Evolutionary conservation across 1,140 invertebrate species (phyloP), one percentile per base, ranked within the genome.

Genomic region (Radopholus similis): DNA sequence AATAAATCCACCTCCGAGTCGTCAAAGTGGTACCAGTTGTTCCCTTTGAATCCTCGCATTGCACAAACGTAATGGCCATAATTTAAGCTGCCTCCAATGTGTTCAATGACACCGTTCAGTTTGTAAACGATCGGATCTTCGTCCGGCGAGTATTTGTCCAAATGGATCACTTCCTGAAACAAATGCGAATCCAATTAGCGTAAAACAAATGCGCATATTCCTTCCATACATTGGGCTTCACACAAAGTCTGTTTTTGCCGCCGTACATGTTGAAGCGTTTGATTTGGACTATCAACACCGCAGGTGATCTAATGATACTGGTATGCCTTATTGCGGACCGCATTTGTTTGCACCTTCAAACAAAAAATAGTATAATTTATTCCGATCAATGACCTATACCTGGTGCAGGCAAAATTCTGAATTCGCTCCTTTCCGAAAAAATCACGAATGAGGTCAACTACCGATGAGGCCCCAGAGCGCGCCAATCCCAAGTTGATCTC

Each of bases 261-360:
- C 68, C 68, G 32, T 64, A 70, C 6, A 47, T 13, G 18, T 70
- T 70, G 37, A 73, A 73, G 9, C 72, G 49, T 51, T 73, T 73
- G n/a, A 73, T 21, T 59, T 73, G 72, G 13, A 73, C 64, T 40
- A 73, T 68, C 35, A 73, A 56, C 28, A 77, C 53, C 1, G 26
- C n/a, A 21, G 74, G 72, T 28, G 74, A n/a, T 9, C 51, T 35
- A 30, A 73, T 35, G 4, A 77, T n/a, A 13, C 21, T 34, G 15
- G 65, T 66, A 13, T 11, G 32, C 4, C 65, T 35, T 1, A 42
- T 66, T 34, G 68, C 68, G 9, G 64, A 47, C 21, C 47, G 66
- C 32, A 70, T 70, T 54, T 44, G 47, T 53, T 71, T 71, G 42
- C 68, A 70, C 1, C 68, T 70, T 44, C 49, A 69, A 69, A n/a